Base-by-base conservation (phyloP, 30 jellyfish, hydroid and myxozoan species). In the Sanderia malayensis region DNA sequence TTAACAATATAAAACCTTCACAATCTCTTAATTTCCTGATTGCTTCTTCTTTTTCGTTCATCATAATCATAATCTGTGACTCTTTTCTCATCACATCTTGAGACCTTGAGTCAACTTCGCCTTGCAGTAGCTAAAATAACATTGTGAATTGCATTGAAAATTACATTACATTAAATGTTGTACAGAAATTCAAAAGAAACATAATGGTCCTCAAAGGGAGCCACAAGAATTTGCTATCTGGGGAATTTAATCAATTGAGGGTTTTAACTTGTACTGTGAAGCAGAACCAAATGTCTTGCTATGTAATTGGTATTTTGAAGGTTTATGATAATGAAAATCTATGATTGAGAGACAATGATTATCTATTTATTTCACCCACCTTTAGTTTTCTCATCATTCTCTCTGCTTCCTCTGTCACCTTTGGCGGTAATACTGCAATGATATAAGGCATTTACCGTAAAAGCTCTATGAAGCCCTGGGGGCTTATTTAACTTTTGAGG, bases 361-460 rank as follows among this genome's bases (percentile, higher is more conserved):
- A 41, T 6, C 8, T 41, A 6, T 41, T 41, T 41, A 15, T 6
- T 6, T 41, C 15, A 41, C 7, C 37, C 49, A 73, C 94, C 93
- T 88, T 88, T 28, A 88, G 86, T 31, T 81, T 73, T 74, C 86
- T 81, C 87, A 79, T 76, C 95, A 88, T 73, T 58, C 92, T 81
- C 21, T 81, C 94, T 17, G 94, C 97, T 59, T 82, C 92, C 55
- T 60, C 82, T 9, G 94, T 72, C 20, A 82, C 82, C 26, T 70
- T 73, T 31, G 83, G 64, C 18, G 94, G 97, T 29, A 80, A 24
- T 18, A 66, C 93, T 81, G 31, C 15, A 68, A 37, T 41, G 15
- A n/a, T n/a, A n/a, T n/a, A n/a, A n/a, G n/a, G n/a, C n/a, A n/a
- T n/a, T n/a, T n/a, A n/a, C n/a, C n/a, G n/a, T n/a, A n/a, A n/a